phyloP scores from a whole-genome alignment of 64 coral and sea anemone species.

The Montipora foliosa region DNA sequence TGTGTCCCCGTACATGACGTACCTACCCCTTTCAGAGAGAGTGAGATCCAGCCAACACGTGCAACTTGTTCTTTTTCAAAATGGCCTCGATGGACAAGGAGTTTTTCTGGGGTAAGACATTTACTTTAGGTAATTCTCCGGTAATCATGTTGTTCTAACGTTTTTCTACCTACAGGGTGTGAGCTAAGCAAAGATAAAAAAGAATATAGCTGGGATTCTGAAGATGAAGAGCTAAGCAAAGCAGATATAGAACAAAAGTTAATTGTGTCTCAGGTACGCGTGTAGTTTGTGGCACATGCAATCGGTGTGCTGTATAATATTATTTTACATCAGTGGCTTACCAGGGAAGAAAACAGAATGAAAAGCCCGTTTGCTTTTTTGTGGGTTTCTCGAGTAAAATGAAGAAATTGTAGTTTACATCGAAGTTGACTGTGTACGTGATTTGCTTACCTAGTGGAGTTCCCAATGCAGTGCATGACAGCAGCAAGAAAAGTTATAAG shows the following conservation, averaged over 20 bases:
- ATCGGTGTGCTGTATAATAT: too few relatives aligned
- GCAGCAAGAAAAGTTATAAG: too few relatives aligned
- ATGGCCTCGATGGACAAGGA: constrained; percentile 76
- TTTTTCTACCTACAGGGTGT: constrained; percentile 6
- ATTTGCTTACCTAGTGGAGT: too few relatives aligned
- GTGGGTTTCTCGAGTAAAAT: too few relatives aligned
- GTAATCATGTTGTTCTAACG: background rate
- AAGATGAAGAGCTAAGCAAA: constrained; percentile 46
- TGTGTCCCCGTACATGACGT: too few relatives aligned
- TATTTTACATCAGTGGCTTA: background rate
- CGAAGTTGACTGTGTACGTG: too few relatives aligned
- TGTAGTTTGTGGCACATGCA: background rate
- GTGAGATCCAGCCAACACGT: background rate
- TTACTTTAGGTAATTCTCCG: background rate
- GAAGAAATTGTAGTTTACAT: too few relatives aligned
- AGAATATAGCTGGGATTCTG: constrained; percentile 40
- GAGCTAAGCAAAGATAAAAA: constrained; percentile 54
- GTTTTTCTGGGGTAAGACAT: constrained; percentile 69
- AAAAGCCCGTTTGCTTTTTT: background rate
- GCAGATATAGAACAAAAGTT: constrained; percentile 66
- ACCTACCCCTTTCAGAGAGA: background rate
- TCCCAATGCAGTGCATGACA: too few relatives aligned
- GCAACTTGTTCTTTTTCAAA: constrained; percentile 56
- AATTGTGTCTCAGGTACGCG: constrained; percentile 52
- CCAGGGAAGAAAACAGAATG: background rate